Evolutionary conservation across 2,113 vertebrate genomes (phyloP).

Genomic region (Chrysochloris asiatica): DNA sequence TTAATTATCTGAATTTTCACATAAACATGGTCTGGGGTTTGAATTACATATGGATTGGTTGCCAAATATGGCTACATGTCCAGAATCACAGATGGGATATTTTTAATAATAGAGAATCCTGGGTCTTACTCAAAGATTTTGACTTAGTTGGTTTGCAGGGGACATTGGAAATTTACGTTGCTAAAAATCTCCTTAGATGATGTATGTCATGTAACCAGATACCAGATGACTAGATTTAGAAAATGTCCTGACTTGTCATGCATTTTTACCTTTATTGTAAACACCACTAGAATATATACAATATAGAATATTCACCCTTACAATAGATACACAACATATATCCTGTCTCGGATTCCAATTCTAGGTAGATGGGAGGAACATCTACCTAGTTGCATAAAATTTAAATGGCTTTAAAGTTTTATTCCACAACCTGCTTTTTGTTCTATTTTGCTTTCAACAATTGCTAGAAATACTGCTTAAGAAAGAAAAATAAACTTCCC

Average conservation of each 20-base stretch:
- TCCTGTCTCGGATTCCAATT: background rate
- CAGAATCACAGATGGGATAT: background rate
- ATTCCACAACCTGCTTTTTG: background rate
- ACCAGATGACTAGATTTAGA: background rate
- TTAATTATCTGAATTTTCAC: constrained; percentile 33
- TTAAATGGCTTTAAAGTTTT: background rate
- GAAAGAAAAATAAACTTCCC: background rate
- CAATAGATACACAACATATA: background rate
- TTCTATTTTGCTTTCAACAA: background rate
- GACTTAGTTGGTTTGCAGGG: background rate
- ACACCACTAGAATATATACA: background rate
- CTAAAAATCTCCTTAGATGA: background rate
- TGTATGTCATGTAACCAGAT: background rate
- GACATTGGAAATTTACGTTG: background rate
- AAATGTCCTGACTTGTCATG: background rate
- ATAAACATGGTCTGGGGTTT: background rate
- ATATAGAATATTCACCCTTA: background rate
- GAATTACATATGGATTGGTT: background rate
- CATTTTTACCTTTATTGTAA: background rate
- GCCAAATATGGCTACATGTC: background rate
- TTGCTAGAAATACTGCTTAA: background rate
- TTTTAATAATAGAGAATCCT: background rate
- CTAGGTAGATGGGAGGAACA: background rate
- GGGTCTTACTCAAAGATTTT: background rate
- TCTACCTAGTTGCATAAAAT: background rate